Conservation (phyloP, 2,113 vertebrate species). For the Onychostoma macrolepis region DNA sequence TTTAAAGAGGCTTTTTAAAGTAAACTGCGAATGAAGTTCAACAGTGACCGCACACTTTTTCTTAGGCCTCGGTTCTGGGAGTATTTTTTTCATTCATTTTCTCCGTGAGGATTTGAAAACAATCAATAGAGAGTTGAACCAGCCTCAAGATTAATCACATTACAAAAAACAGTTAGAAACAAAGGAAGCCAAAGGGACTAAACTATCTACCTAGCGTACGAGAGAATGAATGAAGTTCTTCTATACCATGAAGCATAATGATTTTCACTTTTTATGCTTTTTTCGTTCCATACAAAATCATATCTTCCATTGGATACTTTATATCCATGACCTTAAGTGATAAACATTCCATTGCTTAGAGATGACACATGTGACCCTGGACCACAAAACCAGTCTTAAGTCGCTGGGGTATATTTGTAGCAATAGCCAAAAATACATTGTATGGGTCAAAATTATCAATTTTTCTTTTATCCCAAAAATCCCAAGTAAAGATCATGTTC, state of each 20-base stretch:
- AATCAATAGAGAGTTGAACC: background rate
- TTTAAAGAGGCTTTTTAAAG: conserved; percentile 8
- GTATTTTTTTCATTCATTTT: background rate
- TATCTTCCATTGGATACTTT: background rate
- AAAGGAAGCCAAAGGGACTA: background rate
- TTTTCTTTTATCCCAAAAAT: too few relatives aligned
- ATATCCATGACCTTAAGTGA: background rate
- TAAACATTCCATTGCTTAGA: background rate
- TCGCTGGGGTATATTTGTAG: too few relatives aligned
- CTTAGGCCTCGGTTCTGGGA: background rate
- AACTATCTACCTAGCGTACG: background rate
- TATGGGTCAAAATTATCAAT: too few relatives aligned
- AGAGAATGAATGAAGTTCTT: background rate
- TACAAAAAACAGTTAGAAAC: too few relatives aligned
- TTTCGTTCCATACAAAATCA: background rate
- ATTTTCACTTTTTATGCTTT: background rate
- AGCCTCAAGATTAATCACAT: background rate
- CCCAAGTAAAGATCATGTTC: too few relatives aligned
- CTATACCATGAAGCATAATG: background rate
- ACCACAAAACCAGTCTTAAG: too few relatives aligned
- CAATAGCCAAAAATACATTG: too few relatives aligned
- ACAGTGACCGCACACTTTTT: background rate
- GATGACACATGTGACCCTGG: too few relatives aligned
- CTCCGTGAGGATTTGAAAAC: background rate
- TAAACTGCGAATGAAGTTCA: background rate